Evolutionary conservation across 1,140 invertebrate species (phyloP).

Genomic region (Micrasema longulum): DNA sequence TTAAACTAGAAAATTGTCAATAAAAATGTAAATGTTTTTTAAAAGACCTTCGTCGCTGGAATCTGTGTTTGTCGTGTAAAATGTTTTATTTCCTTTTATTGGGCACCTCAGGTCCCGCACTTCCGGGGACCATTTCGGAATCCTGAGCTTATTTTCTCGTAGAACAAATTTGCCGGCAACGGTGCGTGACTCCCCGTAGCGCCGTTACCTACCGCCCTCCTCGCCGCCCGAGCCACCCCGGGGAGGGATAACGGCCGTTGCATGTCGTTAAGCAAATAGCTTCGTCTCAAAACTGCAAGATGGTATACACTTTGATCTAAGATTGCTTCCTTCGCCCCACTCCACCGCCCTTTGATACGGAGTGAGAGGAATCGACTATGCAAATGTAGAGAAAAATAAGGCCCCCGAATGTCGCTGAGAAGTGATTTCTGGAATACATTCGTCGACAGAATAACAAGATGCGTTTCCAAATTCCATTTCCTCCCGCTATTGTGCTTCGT

Average conservation of each 20-base stretch:
- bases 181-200: slow-evolving; percentile 36
- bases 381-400: slow-evolving; percentile 15
- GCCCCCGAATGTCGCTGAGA: neutral
- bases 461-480: too few relatives aligned
- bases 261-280: slow-evolving; percentile 46
- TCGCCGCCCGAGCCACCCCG: neutral
- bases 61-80: slow-evolving; percentile 4
- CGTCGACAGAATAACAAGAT: too few relatives aligned
- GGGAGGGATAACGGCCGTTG: slow-evolving; percentile 32
- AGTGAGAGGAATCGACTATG: slow-evolving; percentile 19
- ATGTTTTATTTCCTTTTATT: slow-evolving; percentile 8
- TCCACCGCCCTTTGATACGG: slow-evolving; percentile 2
- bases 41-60: too few relatives aligned
- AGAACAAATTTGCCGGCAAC: slow-evolving; percentile 46
- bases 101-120: neutral
- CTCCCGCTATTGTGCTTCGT: too few relatives aligned
- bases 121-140: neutral
- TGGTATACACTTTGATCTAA: slow-evolving; percentile 22
- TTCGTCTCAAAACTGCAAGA: slow-evolving; percentile 36
- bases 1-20: too few relatives aligned
- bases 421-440: too few relatives aligned
- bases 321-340: slow-evolving; percentile 24
- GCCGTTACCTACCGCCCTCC: neutral
- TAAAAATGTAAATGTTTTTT: too few relatives aligned
- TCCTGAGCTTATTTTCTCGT: slow-evolving; percentile 33